Evolutionary conservation across 2,113 vertebrate species (phyloP).

Genomic region (Trematomus loennbergii): DNA sequence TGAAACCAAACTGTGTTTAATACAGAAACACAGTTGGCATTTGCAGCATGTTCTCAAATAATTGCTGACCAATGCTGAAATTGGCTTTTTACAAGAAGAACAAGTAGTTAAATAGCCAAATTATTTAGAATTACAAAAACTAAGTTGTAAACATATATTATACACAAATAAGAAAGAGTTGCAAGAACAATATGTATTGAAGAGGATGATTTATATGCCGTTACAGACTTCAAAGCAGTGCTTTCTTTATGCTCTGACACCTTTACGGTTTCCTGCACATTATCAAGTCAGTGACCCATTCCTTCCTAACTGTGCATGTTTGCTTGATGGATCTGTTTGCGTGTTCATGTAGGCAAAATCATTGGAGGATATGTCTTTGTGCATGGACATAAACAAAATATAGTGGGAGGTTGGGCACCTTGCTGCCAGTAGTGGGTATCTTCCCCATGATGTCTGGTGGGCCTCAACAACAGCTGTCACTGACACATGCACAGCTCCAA

Average conservation of each 20-base stretch:
- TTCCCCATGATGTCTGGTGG: constrained; percentile 54
- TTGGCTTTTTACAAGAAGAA: not conserved
- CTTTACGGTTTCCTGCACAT: constrained; percentile 5
- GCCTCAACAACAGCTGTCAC: constrained; percentile 87
- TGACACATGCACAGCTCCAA: constrained; percentile 80
- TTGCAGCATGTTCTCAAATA: not conserved
- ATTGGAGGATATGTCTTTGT: not conserved
- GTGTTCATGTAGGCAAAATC: not conserved
- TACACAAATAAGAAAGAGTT: not conserved
- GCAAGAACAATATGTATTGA: not conserved
- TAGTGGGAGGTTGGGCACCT: constrained; percentile 37
- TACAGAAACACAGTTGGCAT: not conserved
- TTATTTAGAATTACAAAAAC: not conserved
- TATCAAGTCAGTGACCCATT: constrained; percentile 15
- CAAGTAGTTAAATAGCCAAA: not conserved
- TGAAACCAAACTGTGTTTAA: no score
- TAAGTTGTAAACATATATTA: no score
- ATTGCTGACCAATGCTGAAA: not conserved
- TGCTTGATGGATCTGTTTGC: not conserved
- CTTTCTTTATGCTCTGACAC: constrained; percentile 23
- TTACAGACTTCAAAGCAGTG: constrained; percentile 1
- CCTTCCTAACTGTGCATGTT: not conserved
- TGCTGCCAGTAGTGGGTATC: constrained; percentile 40
- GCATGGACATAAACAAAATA: constrained; percentile 33
- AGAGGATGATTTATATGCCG: not conserved